Conservation (phyloP, 2,888 invertebrate species). For the Latheticus oryzae region DNA sequence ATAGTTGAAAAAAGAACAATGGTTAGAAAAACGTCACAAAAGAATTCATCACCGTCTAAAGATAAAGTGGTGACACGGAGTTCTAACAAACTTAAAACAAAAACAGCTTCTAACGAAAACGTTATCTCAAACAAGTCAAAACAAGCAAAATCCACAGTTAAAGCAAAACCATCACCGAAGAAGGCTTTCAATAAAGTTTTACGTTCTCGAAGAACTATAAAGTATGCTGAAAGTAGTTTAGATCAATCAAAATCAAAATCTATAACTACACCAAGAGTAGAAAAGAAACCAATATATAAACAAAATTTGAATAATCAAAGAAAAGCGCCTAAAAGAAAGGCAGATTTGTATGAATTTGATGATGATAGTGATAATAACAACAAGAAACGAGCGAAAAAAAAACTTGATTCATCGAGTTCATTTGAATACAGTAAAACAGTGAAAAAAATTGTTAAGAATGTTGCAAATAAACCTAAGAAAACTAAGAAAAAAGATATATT, state of each 20-base stretch:
- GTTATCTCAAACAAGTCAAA: not conserved
- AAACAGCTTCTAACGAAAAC: not conserved
- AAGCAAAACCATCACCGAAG: not conserved
- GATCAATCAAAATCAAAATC: constrained; percentile 1
- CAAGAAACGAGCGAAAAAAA: constrained; percentile 14
- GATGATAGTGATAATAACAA: constrained; percentile 35
- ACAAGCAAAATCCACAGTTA: not conserved
- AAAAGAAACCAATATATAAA: constrained; percentile 45
- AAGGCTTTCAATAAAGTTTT: not conserved
- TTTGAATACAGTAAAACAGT: constrained; percentile 40
- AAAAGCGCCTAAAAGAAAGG: constrained; percentile 13
- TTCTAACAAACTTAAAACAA: too few species aligned
- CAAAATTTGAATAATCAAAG: constrained; percentile 31
- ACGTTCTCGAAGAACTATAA: constrained; percentile 13
- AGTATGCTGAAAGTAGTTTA: constrained; percentile 41
- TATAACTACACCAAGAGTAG: too few species aligned
- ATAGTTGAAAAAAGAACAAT: too few species aligned
- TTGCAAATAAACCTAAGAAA: constrained; percentile 19
- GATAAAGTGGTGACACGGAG: too few species aligned
- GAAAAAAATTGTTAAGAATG: constrained; percentile 32
- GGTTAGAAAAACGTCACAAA: too few species aligned
- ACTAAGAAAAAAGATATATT: constrained; percentile 5
- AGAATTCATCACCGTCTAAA: too few species aligned
- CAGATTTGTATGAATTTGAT: constrained; percentile 41
- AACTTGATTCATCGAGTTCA: constrained; percentile 16